Percentiles rank a stretch among this genome's conserved stretches.
phyloP scores from a whole-genome alignment of 2,888 invertebrate species.

The Steinernema scapterisci region DNA sequence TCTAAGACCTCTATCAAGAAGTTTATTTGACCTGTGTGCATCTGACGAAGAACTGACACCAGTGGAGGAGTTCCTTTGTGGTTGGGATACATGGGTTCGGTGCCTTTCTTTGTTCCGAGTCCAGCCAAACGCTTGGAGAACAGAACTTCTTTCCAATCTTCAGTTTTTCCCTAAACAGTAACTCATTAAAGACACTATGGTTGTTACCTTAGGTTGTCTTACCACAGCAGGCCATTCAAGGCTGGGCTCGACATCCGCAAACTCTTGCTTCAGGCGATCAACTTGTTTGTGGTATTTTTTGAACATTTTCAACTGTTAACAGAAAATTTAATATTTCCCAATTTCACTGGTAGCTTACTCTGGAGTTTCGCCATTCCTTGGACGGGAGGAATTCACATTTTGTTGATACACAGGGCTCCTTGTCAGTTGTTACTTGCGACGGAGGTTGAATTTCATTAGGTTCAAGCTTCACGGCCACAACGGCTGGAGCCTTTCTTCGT shows the following conservation, averaged over 20 bases:
- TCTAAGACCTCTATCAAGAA: conserved; percentile 36
- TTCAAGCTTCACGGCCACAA: not conserved
- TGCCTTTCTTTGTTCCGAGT: not conserved
- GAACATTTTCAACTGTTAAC: not conserved
- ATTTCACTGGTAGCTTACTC: not conserved
- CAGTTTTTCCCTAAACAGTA: not conserved
- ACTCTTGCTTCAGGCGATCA: not conserved
- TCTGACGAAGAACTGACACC: conserved; percentile 35
- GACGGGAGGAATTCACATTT: not conserved
- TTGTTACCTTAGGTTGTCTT: no score
- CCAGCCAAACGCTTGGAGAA: not conserved
- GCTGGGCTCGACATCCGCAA: no score
- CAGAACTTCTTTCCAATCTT: not conserved
- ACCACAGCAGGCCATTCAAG: not conserved
- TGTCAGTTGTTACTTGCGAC: not conserved
- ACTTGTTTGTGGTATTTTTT: not conserved
- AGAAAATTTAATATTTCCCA: not conserved
- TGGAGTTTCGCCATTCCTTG: conserved; percentile 4
- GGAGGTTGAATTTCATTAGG: not conserved
- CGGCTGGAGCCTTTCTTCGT: not conserved
- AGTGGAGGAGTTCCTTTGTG: conserved; percentile 50
- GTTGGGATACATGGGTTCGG: conserved; percentile 37
- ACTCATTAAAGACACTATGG: not conserved
- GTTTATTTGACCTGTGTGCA: conserved; percentile 40
- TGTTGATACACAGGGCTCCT: not conserved